A percentile compares a stretch with the other conserved stretches of the same genome.
phyloP scores from a whole-genome alignment of 2,797 vertebrate genomes.

The Orientallactaga sibirica region DNA sequence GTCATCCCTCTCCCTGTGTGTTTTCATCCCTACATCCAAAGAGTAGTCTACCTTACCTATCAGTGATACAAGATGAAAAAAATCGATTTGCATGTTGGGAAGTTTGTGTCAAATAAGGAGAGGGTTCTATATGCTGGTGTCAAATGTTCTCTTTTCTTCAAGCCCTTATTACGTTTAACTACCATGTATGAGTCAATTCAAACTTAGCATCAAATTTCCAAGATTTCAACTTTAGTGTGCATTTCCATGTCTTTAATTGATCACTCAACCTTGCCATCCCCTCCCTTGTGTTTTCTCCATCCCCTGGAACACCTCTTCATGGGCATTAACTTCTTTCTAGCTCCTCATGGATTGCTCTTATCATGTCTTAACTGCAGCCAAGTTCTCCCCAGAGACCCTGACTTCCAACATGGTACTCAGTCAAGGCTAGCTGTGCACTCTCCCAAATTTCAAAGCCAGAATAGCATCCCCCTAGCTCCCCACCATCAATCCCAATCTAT shows the following conservation, averaged over 20 bases:
- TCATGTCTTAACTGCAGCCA: background rate
- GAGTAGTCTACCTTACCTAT: background rate
- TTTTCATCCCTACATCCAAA: background rate
- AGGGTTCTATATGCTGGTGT: background rate
- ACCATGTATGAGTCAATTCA: background rate
- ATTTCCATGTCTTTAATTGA: background rate
- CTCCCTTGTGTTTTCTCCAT: background rate
- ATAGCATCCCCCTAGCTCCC: background rate
- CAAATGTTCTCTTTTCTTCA: background rate
- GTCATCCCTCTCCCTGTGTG: background rate
- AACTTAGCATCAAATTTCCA: background rate
- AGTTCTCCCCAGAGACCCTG: background rate
- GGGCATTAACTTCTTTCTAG: background rate
- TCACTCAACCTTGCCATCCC: background rate
- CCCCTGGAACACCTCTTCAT: background rate
- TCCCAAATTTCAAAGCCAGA: background rate
- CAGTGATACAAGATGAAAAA: slow-evolving; percentile 18
- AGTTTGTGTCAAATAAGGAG: background rate
- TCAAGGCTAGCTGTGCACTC: background rate
- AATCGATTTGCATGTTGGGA: background rate
- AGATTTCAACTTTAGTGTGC: background rate
- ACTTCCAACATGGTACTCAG: background rate
- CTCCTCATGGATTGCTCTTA: background rate
- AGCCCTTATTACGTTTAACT: slow-evolving; percentile 9
- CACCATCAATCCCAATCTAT: background rate